These are phyloP conservation scores for Muricea muricata DNA, from an alignment of 92 coral and sea anemone species.

Conservation along the genomic window DNA sequence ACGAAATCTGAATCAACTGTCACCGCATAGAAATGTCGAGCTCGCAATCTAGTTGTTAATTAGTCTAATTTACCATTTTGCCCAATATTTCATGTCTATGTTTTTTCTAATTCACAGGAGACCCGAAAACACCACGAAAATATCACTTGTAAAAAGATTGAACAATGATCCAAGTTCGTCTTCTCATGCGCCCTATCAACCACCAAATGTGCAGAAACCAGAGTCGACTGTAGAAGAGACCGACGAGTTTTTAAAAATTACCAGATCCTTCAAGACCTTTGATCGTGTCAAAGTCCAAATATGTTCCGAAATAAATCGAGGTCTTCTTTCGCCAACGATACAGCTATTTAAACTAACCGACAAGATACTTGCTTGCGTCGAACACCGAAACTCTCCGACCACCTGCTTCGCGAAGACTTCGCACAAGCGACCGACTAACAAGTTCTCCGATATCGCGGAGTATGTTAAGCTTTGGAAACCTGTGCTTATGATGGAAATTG, in stretches of 20 bases:
- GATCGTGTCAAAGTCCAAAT: slow-evolving; percentile 75
- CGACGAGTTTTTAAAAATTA: neutral
- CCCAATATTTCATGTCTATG: neutral
- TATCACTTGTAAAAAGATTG: neutral
- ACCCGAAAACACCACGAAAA: neutral
- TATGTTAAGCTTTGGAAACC: slow-evolving; percentile 83
- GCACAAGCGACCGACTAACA: slow-evolving; percentile 66
- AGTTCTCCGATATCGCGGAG: slow-evolving; percentile 53
- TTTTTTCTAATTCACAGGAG: neutral
- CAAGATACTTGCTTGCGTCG: slow-evolving; percentile 62
- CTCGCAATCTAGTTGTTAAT: too few species aligned
- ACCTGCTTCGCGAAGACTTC: slow-evolving; percentile 76
- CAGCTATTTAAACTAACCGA: slow-evolving; percentile 79
- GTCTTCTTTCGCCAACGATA: slow-evolving; percentile 74
- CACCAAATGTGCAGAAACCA: neutral
- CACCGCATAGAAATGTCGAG: too few species aligned
- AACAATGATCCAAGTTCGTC: neutral
- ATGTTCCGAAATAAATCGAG: slow-evolving; percentile 64
- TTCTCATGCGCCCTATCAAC: neutral
- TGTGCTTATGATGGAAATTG: slow-evolving; percentile 86
- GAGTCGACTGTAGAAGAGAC: neutral
- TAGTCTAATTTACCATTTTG: too few species aligned
- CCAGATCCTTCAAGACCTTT: slow-evolving; percentile 54
- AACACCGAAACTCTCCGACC: slow-evolving; percentile 53
- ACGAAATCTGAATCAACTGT: too few species aligned